These are phyloP conservation scores for Zelleria hepariella DNA, from an alignment of 2,888 invertebrate genomes.

Conservation along the genomic window DNA sequence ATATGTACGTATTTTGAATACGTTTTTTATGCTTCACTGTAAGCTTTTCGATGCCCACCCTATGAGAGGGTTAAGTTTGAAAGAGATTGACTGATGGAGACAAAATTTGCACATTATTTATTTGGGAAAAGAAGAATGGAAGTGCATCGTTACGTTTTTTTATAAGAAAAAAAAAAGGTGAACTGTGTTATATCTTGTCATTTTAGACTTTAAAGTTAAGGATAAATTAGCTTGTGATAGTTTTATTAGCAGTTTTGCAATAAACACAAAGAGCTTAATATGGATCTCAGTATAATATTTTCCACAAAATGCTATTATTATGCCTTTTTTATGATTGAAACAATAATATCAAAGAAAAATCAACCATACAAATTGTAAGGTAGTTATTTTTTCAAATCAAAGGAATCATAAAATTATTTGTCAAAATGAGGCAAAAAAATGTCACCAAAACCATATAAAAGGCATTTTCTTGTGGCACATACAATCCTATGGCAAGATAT, in stretches of 20 bases:
- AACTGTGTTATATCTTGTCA: constrained; percentile 64
- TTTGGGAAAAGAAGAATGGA: constrained; percentile 13
- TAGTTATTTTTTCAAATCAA: not conserved
- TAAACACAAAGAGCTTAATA: constrained; percentile 48
- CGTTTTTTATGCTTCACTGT: too few species aligned
- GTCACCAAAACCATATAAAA: constrained; percentile 62
- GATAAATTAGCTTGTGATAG: constrained; percentile 13
- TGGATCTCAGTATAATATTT: constrained; percentile 60
- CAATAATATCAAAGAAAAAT: not conserved
- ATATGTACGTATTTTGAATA: too few species aligned
- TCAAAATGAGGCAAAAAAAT: constrained; percentile 5
- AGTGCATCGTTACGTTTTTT: constrained; percentile 45
- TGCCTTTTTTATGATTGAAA: not conserved
- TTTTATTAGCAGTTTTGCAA: constrained; percentile 48
- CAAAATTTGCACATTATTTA: constrained; percentile 45
- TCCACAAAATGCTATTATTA: constrained; percentile 26
- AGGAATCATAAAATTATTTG: not conserved
- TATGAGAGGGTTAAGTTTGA: too few species aligned
- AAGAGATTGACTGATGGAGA: too few species aligned
- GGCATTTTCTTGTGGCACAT: constrained; percentile 33
- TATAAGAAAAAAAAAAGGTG: constrained; percentile 58
- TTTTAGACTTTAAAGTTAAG: not conserved
- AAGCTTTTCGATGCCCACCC: too few species aligned
- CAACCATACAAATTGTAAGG: not conserved
- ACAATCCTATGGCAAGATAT: constrained; percentile 50